Conservation (phyloP, 1,140 invertebrate genomes). For the Lanistes nyassanus region DNA sequence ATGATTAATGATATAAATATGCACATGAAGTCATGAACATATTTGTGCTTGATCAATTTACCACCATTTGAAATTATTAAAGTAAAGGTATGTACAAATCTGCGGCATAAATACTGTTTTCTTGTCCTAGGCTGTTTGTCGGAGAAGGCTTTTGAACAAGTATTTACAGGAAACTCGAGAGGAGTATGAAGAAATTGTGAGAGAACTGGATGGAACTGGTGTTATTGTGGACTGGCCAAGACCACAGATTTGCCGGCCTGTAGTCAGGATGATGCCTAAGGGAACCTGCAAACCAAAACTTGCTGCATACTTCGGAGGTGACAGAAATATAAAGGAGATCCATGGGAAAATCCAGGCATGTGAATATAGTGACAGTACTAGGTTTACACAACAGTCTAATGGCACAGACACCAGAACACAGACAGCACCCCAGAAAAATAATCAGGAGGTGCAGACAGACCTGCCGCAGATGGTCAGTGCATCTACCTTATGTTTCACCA, state of each 20-base stretch:
- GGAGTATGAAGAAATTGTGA: constrained; percentile 35
- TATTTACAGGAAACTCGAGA: constrained; percentile 27
- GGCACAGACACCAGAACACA: not conserved
- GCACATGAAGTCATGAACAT: not conserved
- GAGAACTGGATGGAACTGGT: constrained; percentile 31
- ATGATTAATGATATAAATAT: not conserved
- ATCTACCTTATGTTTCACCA: not conserved
- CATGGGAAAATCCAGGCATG: not conserved
- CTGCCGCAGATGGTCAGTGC: not conserved
- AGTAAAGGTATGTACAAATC: not conserved
- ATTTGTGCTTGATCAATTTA: not conserved
- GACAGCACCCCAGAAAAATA: too few species aligned
- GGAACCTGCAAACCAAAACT: not conserved
- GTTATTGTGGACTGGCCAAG: constrained; percentile 6
- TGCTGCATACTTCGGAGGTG: not conserved
- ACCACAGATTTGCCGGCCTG: not conserved
- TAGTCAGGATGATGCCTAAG: not conserved
- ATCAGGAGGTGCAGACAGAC: constrained; percentile 18
- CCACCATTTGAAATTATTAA: not conserved
- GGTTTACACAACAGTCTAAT: not conserved
- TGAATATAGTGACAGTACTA: not conserved
- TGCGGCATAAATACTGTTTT: not conserved
- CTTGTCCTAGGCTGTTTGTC: constrained; percentile 37
- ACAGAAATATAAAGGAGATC: not conserved
- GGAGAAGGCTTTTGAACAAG: constrained; percentile 34